Evolutionary conservation across 1,140 invertebrate genomes (phyloP).

Genomic region (Maconellicoccus hirsutus): DNA sequence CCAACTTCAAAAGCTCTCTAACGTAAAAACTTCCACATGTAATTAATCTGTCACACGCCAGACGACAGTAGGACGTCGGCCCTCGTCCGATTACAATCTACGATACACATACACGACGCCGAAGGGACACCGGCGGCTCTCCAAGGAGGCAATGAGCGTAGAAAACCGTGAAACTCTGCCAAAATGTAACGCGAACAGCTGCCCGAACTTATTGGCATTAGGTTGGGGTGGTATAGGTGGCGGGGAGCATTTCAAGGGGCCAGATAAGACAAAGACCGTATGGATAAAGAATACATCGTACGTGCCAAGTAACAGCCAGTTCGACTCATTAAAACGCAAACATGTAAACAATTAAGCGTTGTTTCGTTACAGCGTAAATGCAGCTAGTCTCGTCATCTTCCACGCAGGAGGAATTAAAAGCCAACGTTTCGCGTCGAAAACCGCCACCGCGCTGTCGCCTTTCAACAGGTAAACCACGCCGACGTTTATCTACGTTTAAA

Average conservation of each 20-base stretch:
- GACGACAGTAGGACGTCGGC: too few relatives aligned
- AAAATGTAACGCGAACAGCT: conserved; percentile 21
- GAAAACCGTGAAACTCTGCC: conserved; percentile 1
- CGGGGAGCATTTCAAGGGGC: background rate
- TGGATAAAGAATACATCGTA: background rate
- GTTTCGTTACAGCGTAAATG: background rate
- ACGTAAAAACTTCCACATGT: too few relatives aligned
- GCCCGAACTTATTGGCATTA: conserved; percentile 14
- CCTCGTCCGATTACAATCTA: too few relatives aligned
- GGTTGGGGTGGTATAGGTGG: background rate
- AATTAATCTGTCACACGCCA: too few relatives aligned
- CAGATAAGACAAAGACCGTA: conserved; percentile 20
- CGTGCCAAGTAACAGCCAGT: conserved; percentile 13
- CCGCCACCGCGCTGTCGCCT: background rate
- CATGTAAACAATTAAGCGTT: conserved; percentile 17
- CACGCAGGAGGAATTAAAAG: background rate
- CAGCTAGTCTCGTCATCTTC: background rate
- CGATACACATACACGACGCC: background rate
- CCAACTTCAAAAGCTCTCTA: too few relatives aligned
- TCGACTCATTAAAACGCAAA: conserved; percentile 15
- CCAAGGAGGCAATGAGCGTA: conserved; percentile 6
- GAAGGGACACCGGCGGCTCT: background rate
- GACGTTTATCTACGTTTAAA: background rate
- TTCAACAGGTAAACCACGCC: background rate
- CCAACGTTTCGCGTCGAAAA: background rate